Evolutionary conservation across 2,888 invertebrate genomes (phyloP).

Genomic region (Teleiodes luculella): DNA sequence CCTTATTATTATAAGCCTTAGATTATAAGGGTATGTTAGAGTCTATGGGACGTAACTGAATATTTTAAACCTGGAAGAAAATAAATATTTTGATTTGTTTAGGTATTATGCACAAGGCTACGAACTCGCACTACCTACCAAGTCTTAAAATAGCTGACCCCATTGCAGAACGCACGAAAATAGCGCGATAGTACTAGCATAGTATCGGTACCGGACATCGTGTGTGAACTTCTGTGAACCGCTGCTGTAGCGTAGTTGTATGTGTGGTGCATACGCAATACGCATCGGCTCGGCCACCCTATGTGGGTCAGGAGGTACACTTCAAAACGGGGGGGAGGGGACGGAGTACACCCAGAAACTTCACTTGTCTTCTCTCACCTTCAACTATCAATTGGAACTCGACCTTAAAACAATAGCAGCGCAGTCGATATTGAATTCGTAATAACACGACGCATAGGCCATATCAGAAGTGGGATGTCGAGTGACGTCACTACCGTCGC

Average conservation of each 20-base stretch:
- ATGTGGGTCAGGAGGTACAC: slow-evolving; percentile 65
- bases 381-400: slow-evolving; percentile 20
- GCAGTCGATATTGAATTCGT: background rate
- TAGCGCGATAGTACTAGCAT: background rate
- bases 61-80: too few species aligned
- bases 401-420: background rate
- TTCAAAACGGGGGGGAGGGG: background rate
- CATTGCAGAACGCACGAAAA: slow-evolving; percentile 1
- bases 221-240: slow-evolving; percentile 5
- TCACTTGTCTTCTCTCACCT: too few species aligned
- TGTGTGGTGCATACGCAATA: slow-evolving; percentile 60
- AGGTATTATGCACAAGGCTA: too few species aligned
- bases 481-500: slow-evolving; percentile 70
- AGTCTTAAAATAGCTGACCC: background rate
- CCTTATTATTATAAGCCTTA: too few species aligned
- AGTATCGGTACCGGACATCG: background rate
- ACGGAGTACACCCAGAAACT: background rate
- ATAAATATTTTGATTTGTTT: too few species aligned
- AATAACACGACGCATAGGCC: background rate
- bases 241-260: background rate
- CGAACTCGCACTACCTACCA: too few species aligned
- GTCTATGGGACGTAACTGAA: too few species aligned
- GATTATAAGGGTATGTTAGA: too few species aligned
- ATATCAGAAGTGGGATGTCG: background rate
- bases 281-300: slow-evolving; percentile 44